Evolutionary conservation across 2,888 invertebrate species (phyloP), one percentile per base, ranked within the genome.

Genomic region (Ormyrus labotus): DNA sequence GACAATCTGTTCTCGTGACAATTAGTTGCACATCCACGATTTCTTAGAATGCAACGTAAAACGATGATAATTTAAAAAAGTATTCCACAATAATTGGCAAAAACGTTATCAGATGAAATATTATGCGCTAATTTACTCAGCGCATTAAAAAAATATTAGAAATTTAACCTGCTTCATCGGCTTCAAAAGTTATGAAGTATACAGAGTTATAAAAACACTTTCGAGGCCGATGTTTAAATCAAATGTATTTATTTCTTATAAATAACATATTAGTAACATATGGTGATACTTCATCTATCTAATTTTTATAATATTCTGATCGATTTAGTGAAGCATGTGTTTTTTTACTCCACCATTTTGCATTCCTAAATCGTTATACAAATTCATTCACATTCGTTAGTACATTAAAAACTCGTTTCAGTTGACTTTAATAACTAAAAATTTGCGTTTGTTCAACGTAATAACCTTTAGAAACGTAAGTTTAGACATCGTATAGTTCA

Each of bases 311-410:
- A 45, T 60, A 64, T 64, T 75, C 53, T 34, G 19, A 10, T 57
- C 47, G 45, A 34, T 68, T 71, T 71, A 6, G 63, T 85, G 84
- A 88, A 88, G 87, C 86, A 88, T 86, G 84, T 88, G 82, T 86
- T 73, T 82, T 87, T 88, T 88, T 88, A 89, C 88, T 89, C 87
- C 60, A 55, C 65, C 13, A 71, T 65, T 73, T 65, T 87, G 87
- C 86, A 88, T 81, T 84, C 85, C 88, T 89, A 88, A 34, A 85
- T 87, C 86, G 85, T 86, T 89, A 89, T 89, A 89, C 89, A 89
- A 87, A 87, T 86, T 87, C 78, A 76, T 83, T 85, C 82, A 84
- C 82, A 82, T 80, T 84, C 82, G 83, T 87, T 85, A 85, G 83
- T 87, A 89, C 88, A 87, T 84, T 85, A 86, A 87, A 84, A 84